A percentile compares a stretch with the other conserved stretches of the same genome.
Conservation (phyloP, 2,888 invertebrate genomes). For the Heliconius erato region DNA sequence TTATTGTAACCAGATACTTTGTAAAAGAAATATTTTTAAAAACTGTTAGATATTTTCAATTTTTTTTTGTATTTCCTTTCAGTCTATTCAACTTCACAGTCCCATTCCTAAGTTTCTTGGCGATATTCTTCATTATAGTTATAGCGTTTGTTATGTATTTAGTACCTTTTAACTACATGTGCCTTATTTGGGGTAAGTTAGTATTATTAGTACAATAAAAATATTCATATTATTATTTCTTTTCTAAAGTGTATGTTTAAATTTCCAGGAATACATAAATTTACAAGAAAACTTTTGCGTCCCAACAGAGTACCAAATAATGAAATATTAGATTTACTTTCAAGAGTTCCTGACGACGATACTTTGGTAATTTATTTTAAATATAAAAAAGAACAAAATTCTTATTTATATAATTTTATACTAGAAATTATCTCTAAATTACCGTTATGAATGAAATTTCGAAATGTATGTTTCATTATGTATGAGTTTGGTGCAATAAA, state of each 20-base stretch:
- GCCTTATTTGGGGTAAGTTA: slow-evolving; percentile 93
- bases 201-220: slow-evolving; percentile 31
- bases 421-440: too few species aligned
- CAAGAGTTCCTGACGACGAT: slow-evolving; percentile 97
- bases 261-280: slow-evolving; percentile 91
- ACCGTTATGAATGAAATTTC: too few species aligned
- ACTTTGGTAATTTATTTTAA: slow-evolving; percentile 89
- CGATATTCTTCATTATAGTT: slow-evolving; percentile 90
- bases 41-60: too few species aligned
- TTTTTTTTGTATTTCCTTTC: slow-evolving; percentile 65
- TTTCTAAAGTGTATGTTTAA: not conserved
- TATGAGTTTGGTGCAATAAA: too few species aligned
- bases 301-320: slow-evolving; percentile 98
- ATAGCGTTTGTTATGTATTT: slow-evolving; percentile 92
- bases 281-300: slow-evolving; percentile 94
- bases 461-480: too few species aligned
- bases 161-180: slow-evolving; percentile 94
- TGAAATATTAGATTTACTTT: slow-evolving; percentile 96
- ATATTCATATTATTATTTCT: not conserved
- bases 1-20: too few species aligned
- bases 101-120: slow-evolving; percentile 96
- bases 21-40: too few species aligned
- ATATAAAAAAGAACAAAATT: not conserved
- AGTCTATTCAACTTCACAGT: slow-evolving; percentile 98
- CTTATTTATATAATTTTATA: slow-evolving; percentile 6